Percentiles rank a stretch among this genome's conserved stretches.
phyloP scores from a whole-genome alignment of 2,113 vertebrate genomes.

The Cyprinodon brontotheroides region DNA sequence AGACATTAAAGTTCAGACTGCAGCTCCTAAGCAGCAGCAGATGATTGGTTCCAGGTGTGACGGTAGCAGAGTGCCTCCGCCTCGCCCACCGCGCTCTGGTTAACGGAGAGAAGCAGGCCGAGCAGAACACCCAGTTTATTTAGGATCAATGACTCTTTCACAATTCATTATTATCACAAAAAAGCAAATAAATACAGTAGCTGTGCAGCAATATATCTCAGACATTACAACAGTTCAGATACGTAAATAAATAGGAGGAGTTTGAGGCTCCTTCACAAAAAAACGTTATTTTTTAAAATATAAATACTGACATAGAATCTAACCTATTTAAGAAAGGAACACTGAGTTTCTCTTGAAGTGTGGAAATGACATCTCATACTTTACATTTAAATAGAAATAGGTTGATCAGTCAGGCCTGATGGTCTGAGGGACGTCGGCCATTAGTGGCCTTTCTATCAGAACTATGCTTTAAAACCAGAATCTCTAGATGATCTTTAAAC shows the following conservation, averaged over 20 bases:
- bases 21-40: too few species aligned
- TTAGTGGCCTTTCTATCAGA: neutral
- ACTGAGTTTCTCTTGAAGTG: conserved; percentile 17
- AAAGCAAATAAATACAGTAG: conserved; percentile 47
- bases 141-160: too few species aligned
- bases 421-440: neutral
- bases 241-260: conserved; percentile 28
- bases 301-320: neutral
- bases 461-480: neutral
- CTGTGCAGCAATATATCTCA: conserved; percentile 22
- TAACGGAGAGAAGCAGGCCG: too few species aligned
- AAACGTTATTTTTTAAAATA: conserved; percentile 30
- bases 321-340: conserved; percentile 24
- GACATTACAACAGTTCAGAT: conserved; percentile 21
- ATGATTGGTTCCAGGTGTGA: too few species aligned
- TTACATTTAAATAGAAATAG: conserved; percentile 18
- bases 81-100: too few species aligned
- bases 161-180: neutral
- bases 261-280: neutral
- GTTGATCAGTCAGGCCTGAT: neutral
- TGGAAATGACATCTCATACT: conserved; percentile 1
- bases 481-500: neutral
- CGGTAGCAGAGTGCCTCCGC: too few species aligned
- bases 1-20: too few species aligned
- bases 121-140: too few species aligned